These are phyloP conservation scores for Platysteira castanea DNA, from an alignment of 2,113 vertebrate genomes.

Conservation along the genomic window DNA sequence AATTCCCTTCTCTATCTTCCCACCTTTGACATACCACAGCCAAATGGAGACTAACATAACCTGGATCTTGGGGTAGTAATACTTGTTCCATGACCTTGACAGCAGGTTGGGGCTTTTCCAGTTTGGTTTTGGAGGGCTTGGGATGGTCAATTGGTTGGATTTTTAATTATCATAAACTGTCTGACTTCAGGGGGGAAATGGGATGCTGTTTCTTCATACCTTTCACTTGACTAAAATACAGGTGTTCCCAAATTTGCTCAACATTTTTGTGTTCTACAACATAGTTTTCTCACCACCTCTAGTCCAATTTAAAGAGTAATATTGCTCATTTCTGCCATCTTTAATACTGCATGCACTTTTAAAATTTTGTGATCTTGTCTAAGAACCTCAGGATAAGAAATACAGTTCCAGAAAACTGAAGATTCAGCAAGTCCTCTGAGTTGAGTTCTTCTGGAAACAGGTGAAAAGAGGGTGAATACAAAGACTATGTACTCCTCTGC, in stretches of 20 bases:
- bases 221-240: not conserved
- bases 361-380: not conserved
- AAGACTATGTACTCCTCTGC: not conserved
- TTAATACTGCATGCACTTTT: not conserved
- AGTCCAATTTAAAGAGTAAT: not conserved
- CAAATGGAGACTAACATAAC: not conserved
- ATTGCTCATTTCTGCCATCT: not conserved
- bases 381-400: not conserved
- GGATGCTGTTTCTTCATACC: not conserved
- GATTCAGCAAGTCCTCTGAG: not conserved
- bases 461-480: not conserved
- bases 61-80: not conserved
- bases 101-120: not conserved
- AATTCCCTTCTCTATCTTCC: not conserved
- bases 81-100: not conserved
- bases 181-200: not conserved
- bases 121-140: not conserved
- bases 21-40: not conserved
- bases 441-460: not conserved
- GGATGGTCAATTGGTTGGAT: accelerated
- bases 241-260: not conserved
- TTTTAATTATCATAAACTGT: not conserved
- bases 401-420: not conserved
- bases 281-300: not conserved
- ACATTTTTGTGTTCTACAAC: not conserved